Percentiles rank a stretch among this genome's conserved stretches.
These are phyloP conservation scores for Heliocidaris tuberculata DNA, from an alignment of 35 echinoderm and acorn worm species.

Conservation along the genomic window DNA sequence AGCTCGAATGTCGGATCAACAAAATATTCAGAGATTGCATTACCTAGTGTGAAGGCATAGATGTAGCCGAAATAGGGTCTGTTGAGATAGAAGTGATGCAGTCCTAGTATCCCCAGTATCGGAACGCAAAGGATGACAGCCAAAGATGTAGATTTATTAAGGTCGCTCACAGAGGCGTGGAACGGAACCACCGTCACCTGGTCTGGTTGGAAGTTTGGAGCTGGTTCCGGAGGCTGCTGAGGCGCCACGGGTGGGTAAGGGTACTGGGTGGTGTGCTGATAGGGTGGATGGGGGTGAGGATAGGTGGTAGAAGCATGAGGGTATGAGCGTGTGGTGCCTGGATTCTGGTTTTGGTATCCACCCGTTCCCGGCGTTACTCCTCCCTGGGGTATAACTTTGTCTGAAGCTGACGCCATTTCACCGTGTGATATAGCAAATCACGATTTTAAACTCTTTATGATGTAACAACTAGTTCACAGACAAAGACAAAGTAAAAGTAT, in stretches of 20 bases:
- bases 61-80: constrained; percentile 54
- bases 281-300: not conserved
- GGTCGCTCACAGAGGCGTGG: not conserved
- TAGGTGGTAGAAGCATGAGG: constrained; percentile 5
- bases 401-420: not conserved
- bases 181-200: constrained; percentile 13
- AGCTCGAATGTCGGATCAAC: not conserved
- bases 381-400: constrained; percentile 21
- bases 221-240: not conserved
- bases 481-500: not conserved
- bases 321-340: not conserved
- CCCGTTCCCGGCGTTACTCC: not conserved
- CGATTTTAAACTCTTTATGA: not conserved
- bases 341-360: constrained; percentile 5
- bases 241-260: not conserved
- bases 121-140: constrained; percentile 42
- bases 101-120: constrained; percentile 48
- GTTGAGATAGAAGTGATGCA: constrained; percentile 75
- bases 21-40: not conserved
- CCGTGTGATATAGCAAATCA: not conserved
- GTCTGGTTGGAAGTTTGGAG: not conserved
- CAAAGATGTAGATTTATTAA: constrained; percentile 15
- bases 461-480: not conserved
- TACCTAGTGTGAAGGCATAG: constrained; percentile 59
- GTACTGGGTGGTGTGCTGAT: constrained; percentile 41